Base-by-base conservation (phyloP, 2,888 invertebrate species). In the Marronus borbonicus region DNA sequence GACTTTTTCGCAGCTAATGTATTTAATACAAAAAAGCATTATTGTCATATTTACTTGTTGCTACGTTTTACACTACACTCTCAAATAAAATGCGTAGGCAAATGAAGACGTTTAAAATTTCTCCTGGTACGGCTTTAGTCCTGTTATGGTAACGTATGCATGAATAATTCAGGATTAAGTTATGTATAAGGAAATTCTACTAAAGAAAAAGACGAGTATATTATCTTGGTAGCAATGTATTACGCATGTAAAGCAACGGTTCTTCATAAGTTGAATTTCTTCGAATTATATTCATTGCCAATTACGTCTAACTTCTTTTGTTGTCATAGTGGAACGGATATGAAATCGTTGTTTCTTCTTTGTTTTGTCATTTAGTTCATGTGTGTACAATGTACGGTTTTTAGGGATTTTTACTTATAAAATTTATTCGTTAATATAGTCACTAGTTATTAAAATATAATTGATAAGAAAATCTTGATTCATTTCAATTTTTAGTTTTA, bases 141-240 rank as follows among this genome's bases (percentile, higher is more conserved):
- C 44, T 65, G 5, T 39, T 65, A 65, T 39, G 65, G 65, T 4
- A 65, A 39, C 44, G n/a, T 20, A 36, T 65, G 14, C 39, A 65
- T 65, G 65, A 65, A 65, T 65, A 17, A 65, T 65, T 65, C 65
- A 65, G 39, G n/a, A 65, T 39, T 28, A 5, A 65, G n/a, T 65
- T 39, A 44, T 44, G 39, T 39, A 60, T 60, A 60, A 60, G 60
- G 60, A 60, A 60, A 60, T 28, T 60, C 12, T 60, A 28, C 17
- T 60, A 60, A 28, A 60, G 20, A 28, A 60, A 60, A 60, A 60
- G 24, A 24, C 10, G 60, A 7, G 28, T 60, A 8, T 20, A 60
- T 20, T 60, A 60, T 28, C 60, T 60, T 60, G 10, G 28, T 0
- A 60, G 24, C 60, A 24, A 28, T 10, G 60, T 24, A 60, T 12